These are phyloP conservation scores for Leptosomus discolor DNA, from an alignment of 2,113 vertebrate species.

Conservation along the genomic window DNA sequence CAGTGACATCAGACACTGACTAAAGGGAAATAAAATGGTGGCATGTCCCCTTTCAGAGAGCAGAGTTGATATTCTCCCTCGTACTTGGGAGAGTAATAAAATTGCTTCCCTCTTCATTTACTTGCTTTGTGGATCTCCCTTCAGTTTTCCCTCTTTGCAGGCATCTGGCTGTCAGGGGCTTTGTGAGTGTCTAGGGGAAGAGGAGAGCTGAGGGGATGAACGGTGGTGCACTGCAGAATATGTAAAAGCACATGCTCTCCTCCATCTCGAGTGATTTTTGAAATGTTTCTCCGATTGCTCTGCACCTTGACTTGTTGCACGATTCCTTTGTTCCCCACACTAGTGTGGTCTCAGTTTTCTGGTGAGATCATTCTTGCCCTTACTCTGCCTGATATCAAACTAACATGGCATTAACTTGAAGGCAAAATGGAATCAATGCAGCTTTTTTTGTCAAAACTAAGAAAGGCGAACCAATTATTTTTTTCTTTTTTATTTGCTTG, in stretches of 20 bases:
- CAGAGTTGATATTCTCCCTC: background rate
- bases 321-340: background rate
- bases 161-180: rapidly evolving
- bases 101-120: background rate
- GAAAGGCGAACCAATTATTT: background rate
- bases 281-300: background rate
- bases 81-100: background rate
- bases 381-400: background rate
- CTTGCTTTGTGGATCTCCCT: background rate
- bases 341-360: background rate
- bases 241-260: rapidly evolving
- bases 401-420: background rate
- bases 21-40: background rate
- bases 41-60: background rate
- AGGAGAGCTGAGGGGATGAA: background rate
- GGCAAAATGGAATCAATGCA: background rate
- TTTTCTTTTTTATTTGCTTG: background rate
- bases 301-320: background rate
- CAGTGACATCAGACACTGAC: background rate
- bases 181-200: background rate
- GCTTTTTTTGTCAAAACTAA: background rate
- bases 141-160: background rate
- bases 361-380: background rate
- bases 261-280: background rate
- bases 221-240: background rate